phyloP scores from a whole-genome alignment of 2,888 invertebrate species.

The Minunthozetes semirufus region DNA sequence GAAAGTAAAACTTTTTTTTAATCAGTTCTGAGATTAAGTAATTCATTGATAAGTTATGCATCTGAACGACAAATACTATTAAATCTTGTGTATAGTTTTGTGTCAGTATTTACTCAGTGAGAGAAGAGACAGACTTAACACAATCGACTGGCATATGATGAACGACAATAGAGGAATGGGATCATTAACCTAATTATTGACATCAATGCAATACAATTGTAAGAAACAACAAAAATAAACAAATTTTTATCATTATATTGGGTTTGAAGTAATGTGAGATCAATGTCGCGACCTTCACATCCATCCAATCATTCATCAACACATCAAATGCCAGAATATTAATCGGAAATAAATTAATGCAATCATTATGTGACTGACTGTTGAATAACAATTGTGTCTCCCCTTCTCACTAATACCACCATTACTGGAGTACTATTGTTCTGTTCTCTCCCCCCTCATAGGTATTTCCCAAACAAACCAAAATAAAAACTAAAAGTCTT shows the following conservation, averaged over 20 bases:
- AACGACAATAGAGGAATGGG: slow-evolving; percentile 22
- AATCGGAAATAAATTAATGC: slow-evolving; percentile 24
- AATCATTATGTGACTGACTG: slow-evolving; percentile 18
- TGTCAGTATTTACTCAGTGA: neutral
- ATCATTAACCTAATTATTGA: slow-evolving; percentile 30
- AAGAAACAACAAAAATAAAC: slow-evolving; percentile 10
- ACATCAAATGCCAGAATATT: slow-evolving; percentile 8
- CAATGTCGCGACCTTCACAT: slow-evolving; percentile 26
- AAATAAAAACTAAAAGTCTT: neutral
- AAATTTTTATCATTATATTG: slow-evolving; percentile 22
- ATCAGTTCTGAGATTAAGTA: neutral
- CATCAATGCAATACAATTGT: slow-evolving; percentile 5
- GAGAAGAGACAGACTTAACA: slow-evolving; percentile 4
- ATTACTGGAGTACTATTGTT: neutral
- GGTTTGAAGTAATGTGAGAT: slow-evolving; percentile 9
- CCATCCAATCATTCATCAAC: slow-evolving; percentile 8
- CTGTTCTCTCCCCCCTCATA: neutral
- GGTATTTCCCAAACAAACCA: slow-evolving; percentile 3
- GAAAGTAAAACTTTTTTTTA: slow-evolving; percentile 5
- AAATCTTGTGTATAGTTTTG: no score
- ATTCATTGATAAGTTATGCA: slow-evolving; percentile 12
- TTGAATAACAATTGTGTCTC: neutral
- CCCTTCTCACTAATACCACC: neutral
- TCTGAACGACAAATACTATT: neutral
- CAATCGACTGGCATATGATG: slow-evolving; percentile 7